Percentiles rank a stretch among this genome's conserved stretches.
phyloP scores from a whole-genome alignment of 1,140 invertebrate genomes.

The Panulirus ornatus region DNA sequence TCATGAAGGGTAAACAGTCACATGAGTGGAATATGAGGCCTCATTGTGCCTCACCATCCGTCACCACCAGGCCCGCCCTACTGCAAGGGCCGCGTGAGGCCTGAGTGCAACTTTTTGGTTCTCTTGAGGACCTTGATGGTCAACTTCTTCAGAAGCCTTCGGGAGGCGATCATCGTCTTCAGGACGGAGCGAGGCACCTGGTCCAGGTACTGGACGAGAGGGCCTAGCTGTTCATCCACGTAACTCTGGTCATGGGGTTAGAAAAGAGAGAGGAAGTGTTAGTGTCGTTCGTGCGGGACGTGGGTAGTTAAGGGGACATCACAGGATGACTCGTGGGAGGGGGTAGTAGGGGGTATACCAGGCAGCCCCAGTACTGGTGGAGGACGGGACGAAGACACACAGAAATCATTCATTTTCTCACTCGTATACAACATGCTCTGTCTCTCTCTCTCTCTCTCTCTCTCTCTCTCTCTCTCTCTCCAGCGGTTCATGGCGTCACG shows the following conservation, averaged over 20 bases:
- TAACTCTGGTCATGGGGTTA: not conserved
- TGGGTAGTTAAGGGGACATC: too few species aligned
- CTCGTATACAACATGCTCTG: too few species aligned
- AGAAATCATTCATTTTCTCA: not conserved
- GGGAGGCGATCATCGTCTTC: not conserved
- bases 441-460: not conserved
- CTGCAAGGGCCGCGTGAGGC: too few species aligned
- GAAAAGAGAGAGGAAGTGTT: not conserved
- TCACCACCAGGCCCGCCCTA: too few species aligned
- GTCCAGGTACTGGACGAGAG: conserved; percentile 30
- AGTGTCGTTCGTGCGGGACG: not conserved
- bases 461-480: too few species aligned
- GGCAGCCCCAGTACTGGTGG: not conserved
- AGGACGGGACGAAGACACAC: not conserved
- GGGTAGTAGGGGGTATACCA: too few species aligned
- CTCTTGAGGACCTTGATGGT: not conserved
- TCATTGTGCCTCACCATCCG: too few species aligned
- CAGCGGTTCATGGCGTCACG: too few species aligned
- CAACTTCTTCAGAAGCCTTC: not conserved
- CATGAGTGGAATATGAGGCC: too few species aligned
- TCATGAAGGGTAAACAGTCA: too few species aligned
- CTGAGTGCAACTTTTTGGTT: too few species aligned
- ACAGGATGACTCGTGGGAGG: not conserved
- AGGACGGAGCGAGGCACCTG: conserved; percentile 1
- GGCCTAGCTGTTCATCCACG: conserved; percentile 19